Evolutionary conservation across 2,888 invertebrate genomes (phyloP).

Genomic region (Drosophila paranaensis): DNA sequence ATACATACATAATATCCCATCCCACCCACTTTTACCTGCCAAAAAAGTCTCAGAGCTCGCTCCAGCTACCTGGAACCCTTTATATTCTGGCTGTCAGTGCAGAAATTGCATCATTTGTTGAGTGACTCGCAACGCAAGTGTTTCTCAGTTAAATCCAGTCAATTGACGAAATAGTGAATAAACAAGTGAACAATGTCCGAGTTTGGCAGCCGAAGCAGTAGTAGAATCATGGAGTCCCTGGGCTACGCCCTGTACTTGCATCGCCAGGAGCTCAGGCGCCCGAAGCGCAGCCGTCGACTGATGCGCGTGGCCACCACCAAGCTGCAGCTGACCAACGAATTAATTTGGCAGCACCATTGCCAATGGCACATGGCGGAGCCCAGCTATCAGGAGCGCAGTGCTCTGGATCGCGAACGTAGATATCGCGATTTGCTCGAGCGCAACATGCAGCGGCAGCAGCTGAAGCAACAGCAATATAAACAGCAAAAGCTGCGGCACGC

Average conservation of each 20-base stretch:
- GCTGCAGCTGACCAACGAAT: conserved; percentile 69
- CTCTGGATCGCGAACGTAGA: conserved; percentile 57
- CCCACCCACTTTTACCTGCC: conserved; percentile 10
- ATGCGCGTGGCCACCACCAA: conserved; percentile 66
- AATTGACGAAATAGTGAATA: not conserved
- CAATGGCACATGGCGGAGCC: conserved; percentile 55
- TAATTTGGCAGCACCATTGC: conserved; percentile 51
- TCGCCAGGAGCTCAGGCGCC: conserved; percentile 60
- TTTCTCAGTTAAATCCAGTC: not conserved
- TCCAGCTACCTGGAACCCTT: conserved; percentile 46
- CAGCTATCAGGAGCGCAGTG: conserved; percentile 43
- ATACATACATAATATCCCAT: not conserved
- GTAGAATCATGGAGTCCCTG: conserved; percentile 26
- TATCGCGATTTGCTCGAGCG: conserved; percentile 54
- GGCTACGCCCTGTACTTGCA: conserved; percentile 68
- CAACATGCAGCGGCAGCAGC: conserved; percentile 55
- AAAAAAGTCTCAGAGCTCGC: not conserved
- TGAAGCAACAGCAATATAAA: conserved; percentile 35
- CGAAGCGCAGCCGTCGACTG: conserved; percentile 46
- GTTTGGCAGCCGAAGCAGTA: not conserved
- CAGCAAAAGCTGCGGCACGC: conserved; percentile 26
- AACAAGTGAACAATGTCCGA: conserved; percentile 24
- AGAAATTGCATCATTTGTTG: conserved; percentile 65
- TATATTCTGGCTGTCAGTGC: conserved; percentile 55
- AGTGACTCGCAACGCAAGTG: conserved; percentile 35